Evolutionary conservation across 2,797 vertebrate species (phyloP).

Genomic region (Anguilla pacifica): DNA sequence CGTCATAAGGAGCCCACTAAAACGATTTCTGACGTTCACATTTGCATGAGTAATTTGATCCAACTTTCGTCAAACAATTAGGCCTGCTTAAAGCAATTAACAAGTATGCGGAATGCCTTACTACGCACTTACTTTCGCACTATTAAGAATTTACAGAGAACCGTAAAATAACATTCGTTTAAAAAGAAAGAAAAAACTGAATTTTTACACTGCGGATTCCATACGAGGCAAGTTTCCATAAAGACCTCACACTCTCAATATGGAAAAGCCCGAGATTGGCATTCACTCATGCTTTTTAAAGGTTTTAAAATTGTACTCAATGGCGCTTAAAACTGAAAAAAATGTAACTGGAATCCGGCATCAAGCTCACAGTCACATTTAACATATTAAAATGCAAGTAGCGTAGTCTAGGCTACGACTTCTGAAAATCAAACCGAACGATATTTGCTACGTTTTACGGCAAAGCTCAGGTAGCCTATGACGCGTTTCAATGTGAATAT

Average conservation of each 20-base stretch:
- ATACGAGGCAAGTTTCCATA: not conserved
- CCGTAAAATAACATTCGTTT: not conserved
- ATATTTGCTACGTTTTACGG: constrained; percentile 9
- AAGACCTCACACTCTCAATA: not conserved
- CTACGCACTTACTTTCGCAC: not conserved
- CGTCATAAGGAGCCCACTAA: not conserved
- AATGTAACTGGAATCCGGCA: not conserved
- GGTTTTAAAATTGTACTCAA: constrained; percentile 22
- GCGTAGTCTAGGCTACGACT: not conserved
- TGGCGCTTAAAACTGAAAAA: not conserved
- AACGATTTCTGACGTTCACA: not conserved
- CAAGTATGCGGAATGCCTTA: not conserved
- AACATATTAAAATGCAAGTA: not conserved
- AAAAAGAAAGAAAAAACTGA: not conserved
- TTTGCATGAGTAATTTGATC: not conserved
- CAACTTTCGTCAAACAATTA: not conserved
- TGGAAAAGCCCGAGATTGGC: constrained; percentile 47
- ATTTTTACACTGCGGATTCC: not conserved
- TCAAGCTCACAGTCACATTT: not conserved
- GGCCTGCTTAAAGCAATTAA: not conserved
- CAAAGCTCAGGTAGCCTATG: not conserved
- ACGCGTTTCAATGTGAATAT: not conserved
- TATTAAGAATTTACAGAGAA: not conserved
- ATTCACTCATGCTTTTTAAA: constrained; percentile 66
- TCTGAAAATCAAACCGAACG: not conserved